Percentiles rank a stretch among this genome's conserved stretches.
These are phyloP conservation scores for Campodea augens DNA, from an alignment of 1,140 invertebrate species.

Conservation along the genomic window DNA sequence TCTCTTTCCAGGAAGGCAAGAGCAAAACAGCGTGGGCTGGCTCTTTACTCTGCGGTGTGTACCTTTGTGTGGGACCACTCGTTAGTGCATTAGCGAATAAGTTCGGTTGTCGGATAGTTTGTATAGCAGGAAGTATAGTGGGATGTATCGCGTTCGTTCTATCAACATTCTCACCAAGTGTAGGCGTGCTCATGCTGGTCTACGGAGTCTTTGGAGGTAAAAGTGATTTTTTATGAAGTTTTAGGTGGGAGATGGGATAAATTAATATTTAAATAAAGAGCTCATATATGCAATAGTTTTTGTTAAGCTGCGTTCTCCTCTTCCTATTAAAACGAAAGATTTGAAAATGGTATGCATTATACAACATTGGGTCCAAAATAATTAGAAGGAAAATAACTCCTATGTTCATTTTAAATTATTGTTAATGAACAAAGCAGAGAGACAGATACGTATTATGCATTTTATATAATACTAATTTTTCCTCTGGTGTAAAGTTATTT, in stretches of 20 bases:
- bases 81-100: constrained; percentile 91
- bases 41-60: constrained; percentile 79
- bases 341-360: not conserved
- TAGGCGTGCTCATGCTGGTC: constrained; percentile 77
- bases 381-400: too few species aligned
- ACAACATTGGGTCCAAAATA: too few species aligned
- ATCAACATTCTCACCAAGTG: constrained; percentile 63
- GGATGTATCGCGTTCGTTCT: constrained; percentile 70
- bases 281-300: too few species aligned
- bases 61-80: constrained; percentile 81
- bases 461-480: too few species aligned
- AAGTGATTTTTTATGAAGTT: constrained; percentile 12
- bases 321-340: not conserved
- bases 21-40: constrained; percentile 86
- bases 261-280: too few species aligned
- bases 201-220: constrained; percentile 86
- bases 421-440: too few species aligned
- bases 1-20: constrained; percentile 65
- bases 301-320: too few species aligned
- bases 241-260: too few species aligned
- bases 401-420: too few species aligned
- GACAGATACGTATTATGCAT: too few species aligned
- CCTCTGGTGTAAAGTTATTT: too few species aligned
- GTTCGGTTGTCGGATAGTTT: constrained; percentile 80
- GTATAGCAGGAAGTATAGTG: constrained; percentile 72